These are phyloP conservation scores for Prosapia bicincta DNA, from an alignment of 2,888 invertebrate genomes.

Conservation along the genomic window DNA sequence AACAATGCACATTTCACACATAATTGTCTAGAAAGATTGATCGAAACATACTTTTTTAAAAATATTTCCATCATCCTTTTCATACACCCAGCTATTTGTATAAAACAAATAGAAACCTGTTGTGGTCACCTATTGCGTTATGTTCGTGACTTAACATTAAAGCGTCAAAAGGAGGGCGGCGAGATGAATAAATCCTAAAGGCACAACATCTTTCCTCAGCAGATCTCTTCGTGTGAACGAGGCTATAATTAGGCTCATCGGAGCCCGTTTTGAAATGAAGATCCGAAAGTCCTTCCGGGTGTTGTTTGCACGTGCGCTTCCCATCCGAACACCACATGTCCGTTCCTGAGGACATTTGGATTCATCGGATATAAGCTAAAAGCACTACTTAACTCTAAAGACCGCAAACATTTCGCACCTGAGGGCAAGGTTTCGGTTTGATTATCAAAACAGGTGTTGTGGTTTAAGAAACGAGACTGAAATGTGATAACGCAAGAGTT, in stretches of 20 bases:
- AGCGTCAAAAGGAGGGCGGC: neutral
- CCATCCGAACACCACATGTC: neutral
- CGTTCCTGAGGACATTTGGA: neutral
- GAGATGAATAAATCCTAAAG: neutral
- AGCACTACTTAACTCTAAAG: neutral
- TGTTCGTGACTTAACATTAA: neutral
- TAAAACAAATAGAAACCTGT: too few relatives aligned
- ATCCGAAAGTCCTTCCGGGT: neutral
- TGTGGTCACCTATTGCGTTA: neutral
- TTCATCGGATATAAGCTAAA: neutral
- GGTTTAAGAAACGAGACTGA: too few relatives aligned
- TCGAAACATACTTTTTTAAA: too few relatives aligned
- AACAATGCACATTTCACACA: too few relatives aligned
- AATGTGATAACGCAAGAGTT: too few relatives aligned
- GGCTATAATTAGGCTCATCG: neutral
- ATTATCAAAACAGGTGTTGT: neutral
- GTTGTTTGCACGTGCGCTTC: neutral
- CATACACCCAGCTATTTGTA: too few relatives aligned
- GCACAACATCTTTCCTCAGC: neutral
- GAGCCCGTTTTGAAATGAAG: neutral
- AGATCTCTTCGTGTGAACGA: neutral
- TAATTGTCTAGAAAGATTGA: too few relatives aligned
- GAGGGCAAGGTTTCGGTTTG: neutral
- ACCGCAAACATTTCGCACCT: neutral
- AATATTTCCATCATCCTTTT: too few relatives aligned